Evolutionary conservation across 2,113 vertebrate genomes (phyloP), one percentile per base, ranked within the genome.

Genomic region (Ophiodon elongatus): DNA sequence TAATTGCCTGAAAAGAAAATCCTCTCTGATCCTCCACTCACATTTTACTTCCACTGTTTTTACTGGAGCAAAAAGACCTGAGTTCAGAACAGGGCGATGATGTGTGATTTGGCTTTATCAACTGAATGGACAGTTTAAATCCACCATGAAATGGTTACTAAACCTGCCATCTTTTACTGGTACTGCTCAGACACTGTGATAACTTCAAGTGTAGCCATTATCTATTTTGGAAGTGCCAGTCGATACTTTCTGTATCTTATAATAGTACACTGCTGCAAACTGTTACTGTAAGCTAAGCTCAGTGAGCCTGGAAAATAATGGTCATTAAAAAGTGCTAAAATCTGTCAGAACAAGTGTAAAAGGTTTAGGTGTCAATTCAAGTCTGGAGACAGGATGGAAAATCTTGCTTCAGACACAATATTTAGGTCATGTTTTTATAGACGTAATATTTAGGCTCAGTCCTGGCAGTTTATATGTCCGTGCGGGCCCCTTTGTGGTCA

Each of bases 361-460:
- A 85, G 47, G 17, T 73, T 52, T 47, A 71, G 69, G 80, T 82
- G 86, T 82, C 66, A 73, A 57, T 86, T 82, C 71, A 35, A 37
- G 79, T 80, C 72, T 86, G 75, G 84, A 84, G 79, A 88, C 87
- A 68, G 87, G 91, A 88, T 85, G 89, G 90, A 90, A 90, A 88
- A 75, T 29, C 74, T 67, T 78, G 50, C 41, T 87, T 69, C 64
- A 93, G 90, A 93, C 92, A 88, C 87, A 91, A 92, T 92, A 93
- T 93, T 93, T 93, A 85, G 88, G 89, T 89, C 85, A 86, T 80
- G 82, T 85, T 93, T 89, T 90, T 84, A 86, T 80, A 94, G 94
- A 91, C 88, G 71, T 91, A 93, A 94, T 93, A 93, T 94, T 94
- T 94, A 89, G 86, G 84, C 91, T 90, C 47, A 76, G 84, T 57